phyloP scores from a whole-genome alignment of 2,888 invertebrate genomes.

The Agrotis ipsilon region DNA sequence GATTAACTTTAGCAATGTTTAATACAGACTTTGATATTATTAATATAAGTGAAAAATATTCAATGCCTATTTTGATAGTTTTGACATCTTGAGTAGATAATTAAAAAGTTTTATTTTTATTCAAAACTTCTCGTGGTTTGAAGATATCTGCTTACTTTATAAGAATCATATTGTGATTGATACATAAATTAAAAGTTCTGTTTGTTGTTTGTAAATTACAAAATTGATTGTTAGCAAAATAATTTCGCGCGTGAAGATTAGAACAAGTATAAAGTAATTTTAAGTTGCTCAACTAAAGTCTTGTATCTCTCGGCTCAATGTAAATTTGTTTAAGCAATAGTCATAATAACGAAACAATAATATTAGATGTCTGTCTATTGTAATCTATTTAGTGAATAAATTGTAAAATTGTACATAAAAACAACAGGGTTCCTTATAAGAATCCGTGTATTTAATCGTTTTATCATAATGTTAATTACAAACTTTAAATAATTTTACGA shows the following conservation, averaged over 20 bases:
- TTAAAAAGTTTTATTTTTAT: no score
- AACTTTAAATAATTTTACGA: constrained; percentile 47
- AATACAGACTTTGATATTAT: neutral
- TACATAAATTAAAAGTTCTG: neutral
- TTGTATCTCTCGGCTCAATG: constrained; percentile 66
- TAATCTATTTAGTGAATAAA: constrained; percentile 47
- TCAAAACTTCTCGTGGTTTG: neutral
- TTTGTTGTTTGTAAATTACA: constrained; percentile 17
- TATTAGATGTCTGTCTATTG: constrained; percentile 61
- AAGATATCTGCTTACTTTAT: neutral
- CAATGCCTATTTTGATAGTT: neutral
- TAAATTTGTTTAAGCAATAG: constrained; percentile 66
- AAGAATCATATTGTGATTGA: neutral
- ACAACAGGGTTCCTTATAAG: constrained; percentile 76
- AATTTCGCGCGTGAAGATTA: constrained; percentile 18
- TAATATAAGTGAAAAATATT: neutral
- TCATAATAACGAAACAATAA: constrained; percentile 74
- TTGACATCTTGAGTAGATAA: no score
- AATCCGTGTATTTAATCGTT: constrained; percentile 69
- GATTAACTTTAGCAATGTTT: neutral
- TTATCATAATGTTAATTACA: constrained; percentile 57
- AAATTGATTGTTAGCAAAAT: constrained; percentile 26
- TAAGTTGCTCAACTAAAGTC: constrained; percentile 60
- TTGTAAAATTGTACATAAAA: constrained; percentile 66
- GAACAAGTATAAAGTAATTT: constrained; percentile 46